phyloP scores from a whole-genome alignment of 2,797 vertebrate species.

The Phrynocephalus vlangalii region DNA sequence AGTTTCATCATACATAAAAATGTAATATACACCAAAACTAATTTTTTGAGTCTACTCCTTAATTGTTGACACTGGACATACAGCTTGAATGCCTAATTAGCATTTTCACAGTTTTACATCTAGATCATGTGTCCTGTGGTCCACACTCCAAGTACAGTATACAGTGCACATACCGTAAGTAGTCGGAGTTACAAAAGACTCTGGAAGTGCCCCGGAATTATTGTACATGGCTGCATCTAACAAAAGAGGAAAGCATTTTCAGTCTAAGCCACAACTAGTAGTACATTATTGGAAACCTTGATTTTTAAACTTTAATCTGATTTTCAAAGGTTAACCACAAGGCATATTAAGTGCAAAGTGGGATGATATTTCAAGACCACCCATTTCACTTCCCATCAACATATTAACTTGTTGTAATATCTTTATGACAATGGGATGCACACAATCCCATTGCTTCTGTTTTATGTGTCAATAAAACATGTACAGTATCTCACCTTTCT shows the following conservation, averaged over 20 bases:
- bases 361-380: no score
- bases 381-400: no score
- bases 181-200: conserved; percentile 77
- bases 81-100: background rate
- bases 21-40: background rate
- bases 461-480: no score
- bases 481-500: background rate
- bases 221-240: conserved; percentile 97
- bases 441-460: background rate
- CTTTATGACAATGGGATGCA: background rate
- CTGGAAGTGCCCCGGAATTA: conserved; percentile 84
- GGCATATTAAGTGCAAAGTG: no score
- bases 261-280: background rate
- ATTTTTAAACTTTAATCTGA: background rate
- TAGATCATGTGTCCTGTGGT: conserved; percentile 13
- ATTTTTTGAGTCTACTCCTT: no score
- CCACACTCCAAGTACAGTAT: fast-evolving
- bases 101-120: background rate
- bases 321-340: background rate
- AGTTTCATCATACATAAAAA: background rate
- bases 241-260: conserved; percentile 47
- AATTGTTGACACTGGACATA: background rate
- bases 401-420: background rate
- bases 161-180: conserved; percentile 77
- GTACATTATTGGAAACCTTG: background rate